Conservation (phyloP, 2,888 invertebrate species). For the Isotomurus palustris region DNA sequence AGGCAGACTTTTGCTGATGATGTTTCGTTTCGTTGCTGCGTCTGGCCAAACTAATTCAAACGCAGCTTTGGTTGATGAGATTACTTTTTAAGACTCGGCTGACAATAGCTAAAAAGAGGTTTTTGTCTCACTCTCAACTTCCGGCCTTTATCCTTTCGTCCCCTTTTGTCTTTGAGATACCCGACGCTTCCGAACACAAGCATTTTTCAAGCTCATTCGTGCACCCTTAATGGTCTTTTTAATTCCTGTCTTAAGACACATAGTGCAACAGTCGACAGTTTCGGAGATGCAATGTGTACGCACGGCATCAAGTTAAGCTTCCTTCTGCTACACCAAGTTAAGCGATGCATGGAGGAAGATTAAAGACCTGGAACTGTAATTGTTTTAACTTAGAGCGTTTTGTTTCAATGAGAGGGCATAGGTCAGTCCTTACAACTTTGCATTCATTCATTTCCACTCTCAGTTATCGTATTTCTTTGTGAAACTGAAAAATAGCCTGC, state of each 20-base stretch:
- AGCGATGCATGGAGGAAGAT: neutral
- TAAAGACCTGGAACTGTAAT: neutral
- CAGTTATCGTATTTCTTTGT: slow-evolving; percentile 9
- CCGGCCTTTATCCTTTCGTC: slow-evolving; percentile 7
- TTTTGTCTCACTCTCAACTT: slow-evolving; percentile 17
- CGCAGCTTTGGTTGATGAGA: neutral
- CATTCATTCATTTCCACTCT: slow-evolving; percentile 7
- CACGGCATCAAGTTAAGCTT: neutral
- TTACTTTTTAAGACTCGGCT: no score
- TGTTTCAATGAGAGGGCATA: slow-evolving; percentile 11
- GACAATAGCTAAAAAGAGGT: slow-evolving; percentile 18
- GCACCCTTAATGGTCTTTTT: neutral
- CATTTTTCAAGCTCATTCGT: neutral
- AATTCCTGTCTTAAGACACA: neutral
- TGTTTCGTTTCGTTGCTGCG: no score
- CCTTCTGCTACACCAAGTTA: neutral
- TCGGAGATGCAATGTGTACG: neutral
- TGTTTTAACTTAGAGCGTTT: slow-evolving; percentile 11
- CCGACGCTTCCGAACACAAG: slow-evolving; percentile 19
- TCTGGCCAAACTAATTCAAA: neutral
- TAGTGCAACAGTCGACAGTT: no score
- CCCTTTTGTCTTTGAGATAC: slow-evolving; percentile 26
- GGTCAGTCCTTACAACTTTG: slow-evolving; percentile 10
- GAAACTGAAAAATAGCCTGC: slow-evolving; percentile 8
- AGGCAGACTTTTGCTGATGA: no score